Percentiles rank a stretch among this genome's conserved stretches.
These are phyloP conservation scores for Lochmaea capreae DNA, from an alignment of 2,888 invertebrate genomes.

Conservation along the genomic window DNA sequence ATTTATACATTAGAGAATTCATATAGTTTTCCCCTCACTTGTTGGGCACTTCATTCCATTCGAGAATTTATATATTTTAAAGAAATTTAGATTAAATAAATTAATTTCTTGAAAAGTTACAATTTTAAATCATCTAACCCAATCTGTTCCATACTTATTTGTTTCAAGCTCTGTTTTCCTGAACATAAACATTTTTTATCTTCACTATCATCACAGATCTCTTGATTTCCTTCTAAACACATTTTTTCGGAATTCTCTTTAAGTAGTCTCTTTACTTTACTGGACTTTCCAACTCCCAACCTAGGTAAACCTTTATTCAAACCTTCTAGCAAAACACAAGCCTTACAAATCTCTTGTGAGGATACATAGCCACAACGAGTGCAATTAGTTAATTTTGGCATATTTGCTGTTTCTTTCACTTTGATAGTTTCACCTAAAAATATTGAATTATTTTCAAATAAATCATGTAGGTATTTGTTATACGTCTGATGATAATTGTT, in stretches of 20 bases:
- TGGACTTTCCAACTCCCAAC: conserved; percentile 90
- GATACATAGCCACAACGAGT: conserved; percentile 89
- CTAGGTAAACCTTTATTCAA: conserved; percentile 92
- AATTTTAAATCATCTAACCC: conserved; percentile 39
- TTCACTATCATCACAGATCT: conserved; percentile 22
- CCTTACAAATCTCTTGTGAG: conserved; percentile 95
- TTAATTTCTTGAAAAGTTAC: not conserved
- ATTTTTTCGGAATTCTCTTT: conserved; percentile 66
- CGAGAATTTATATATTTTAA: no score
- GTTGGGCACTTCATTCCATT: no score
- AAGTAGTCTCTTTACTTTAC: conserved; percentile 78
- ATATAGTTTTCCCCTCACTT: no score
- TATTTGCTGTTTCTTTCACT: conserved; percentile 83
- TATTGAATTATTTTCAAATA: conserved; percentile 23
- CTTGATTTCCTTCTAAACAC: not conserved
- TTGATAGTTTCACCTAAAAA: conserved; percentile 83
- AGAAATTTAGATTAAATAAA: conserved; percentile 13
- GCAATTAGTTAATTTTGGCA: conserved; percentile 86
- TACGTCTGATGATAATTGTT: no score
- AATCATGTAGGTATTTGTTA: no score
- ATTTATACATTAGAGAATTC: no score
- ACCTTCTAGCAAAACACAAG: conserved; percentile 95
- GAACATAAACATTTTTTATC: conserved; percentile 39
- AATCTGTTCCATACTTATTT: conserved; percentile 34
- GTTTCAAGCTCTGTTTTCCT: conserved; percentile 36